Base-by-base conservation (phyloP, 2,113 vertebrate genomes). In the Prionailurus bengalensis region DNA sequence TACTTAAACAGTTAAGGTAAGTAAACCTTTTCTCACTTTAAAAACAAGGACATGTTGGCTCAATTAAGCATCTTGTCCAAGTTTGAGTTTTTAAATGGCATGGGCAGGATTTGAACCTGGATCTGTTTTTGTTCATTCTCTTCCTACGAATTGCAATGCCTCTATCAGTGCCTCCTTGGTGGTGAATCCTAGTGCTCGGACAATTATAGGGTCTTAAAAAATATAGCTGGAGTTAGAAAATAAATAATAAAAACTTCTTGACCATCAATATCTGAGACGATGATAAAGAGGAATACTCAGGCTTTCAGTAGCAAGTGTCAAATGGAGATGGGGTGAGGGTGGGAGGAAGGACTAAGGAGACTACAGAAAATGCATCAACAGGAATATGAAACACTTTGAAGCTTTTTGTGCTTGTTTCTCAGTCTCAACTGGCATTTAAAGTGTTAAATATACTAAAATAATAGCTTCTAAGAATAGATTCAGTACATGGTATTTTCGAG, bases 381-480 rank as follows among this genome's bases (percentile, higher is more conserved):
- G 10, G 66, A 68, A 93, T 36, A 33, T 89, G 42, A 74, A 85
- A 61, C 25, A 33, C 94, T 98, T 97, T 97, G 95, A 95, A 88
- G 84, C 74, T 94, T 94, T 91, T 48, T 95, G 73, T 95, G 42
- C 10, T 86, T 55, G 19, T 68, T 95, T 76, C 27, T 85, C 61
- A 84, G 82, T 97, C 97, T 97, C 39, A 78, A 81, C 76, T 68
- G 86, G 92, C 19, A 95, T 93, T 97, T 97, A 97, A 97, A 85
- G 80, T 73, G 95, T 96, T 96, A 98, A 98, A 96, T 79, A 97
- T 97, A 94, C 51, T 97, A 53, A 91, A 89, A 88, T 0, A 6
- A 87, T 96, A 80, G 42, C n/a, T 97, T 97, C 97, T 97, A 97
- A 98, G 97, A 98, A 97, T 80, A 90, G 89, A 97, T 98, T 98